Conservation (phyloP, 64 coral and sea anemone genomes). For the Trachythela sp. region DNA sequence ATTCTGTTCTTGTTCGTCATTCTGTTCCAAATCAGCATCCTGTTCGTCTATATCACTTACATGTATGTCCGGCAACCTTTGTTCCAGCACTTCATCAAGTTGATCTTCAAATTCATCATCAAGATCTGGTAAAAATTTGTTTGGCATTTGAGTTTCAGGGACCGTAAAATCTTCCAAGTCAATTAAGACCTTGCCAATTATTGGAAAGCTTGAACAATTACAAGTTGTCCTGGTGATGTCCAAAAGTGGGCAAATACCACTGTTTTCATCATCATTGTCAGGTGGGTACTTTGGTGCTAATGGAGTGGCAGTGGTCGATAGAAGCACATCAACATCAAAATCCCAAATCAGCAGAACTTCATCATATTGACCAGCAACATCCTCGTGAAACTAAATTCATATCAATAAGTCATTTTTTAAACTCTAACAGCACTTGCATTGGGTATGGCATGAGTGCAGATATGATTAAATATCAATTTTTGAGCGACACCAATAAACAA, state of each 20-base stretch:
- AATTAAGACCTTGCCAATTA: neutral
- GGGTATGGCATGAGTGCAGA: too few relatives aligned
- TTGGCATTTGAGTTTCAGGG: constrained; percentile 7
- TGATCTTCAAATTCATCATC: neutral
- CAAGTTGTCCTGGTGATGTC: neutral
- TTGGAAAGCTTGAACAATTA: constrained; percentile 11
- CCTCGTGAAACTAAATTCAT: too few relatives aligned
- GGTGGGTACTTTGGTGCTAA: constrained; percentile 4
- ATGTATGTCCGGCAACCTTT: neutral
- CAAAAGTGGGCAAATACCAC: neutral
- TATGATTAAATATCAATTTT: too few relatives aligned
- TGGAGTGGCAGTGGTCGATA: neutral
- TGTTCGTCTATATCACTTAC: neutral
- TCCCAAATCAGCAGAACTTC: neutral
- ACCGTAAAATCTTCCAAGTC: neutral
- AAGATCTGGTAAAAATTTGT: neutral
- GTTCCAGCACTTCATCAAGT: neutral
- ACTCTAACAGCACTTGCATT: too few relatives aligned
- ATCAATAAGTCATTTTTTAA: too few relatives aligned
- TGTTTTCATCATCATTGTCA: neutral
- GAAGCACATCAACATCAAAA: constrained; percentile 2
- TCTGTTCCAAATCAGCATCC: neutral
- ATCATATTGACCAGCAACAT: neutral
- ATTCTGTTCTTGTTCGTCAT: neutral
- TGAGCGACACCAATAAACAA: too few relatives aligned